These are phyloP conservation scores for Platyrinchus mystaceus DNA, from an alignment of 2,797 vertebrate genomes.

Conservation along the genomic window DNA sequence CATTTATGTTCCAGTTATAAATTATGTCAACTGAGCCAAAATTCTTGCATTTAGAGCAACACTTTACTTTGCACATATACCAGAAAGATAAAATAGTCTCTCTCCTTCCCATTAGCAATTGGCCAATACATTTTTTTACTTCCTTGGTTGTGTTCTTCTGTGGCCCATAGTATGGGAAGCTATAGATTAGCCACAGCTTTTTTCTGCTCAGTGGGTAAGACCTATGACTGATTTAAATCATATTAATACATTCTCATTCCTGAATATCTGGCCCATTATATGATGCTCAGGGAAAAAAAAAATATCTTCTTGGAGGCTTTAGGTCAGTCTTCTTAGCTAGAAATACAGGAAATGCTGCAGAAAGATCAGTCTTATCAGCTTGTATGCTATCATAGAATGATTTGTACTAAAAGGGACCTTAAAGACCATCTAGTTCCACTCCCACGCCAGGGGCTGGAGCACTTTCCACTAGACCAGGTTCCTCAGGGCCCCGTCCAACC, in stretches of 20 bases:
- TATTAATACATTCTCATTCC: background rate
- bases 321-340: background rate
- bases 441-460: fast-evolving
- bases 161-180: background rate
- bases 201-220: background rate
- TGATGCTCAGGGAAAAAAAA: background rate
- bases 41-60: background rate
- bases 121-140: background rate
- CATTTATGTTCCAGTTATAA: background rate
- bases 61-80: background rate
- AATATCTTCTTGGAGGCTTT: background rate
- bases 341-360: background rate
- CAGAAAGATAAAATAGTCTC: background rate
- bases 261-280: background rate
- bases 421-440: background rate
- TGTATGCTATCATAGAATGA: background rate
- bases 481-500: background rate
- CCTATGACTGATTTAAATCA: background rate
- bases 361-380: background rate
- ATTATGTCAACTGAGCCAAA: background rate
- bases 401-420: background rate
- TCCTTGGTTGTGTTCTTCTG: background rate
- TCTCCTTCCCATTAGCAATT: background rate
- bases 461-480: background rate
- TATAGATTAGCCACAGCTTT: background rate